Evolutionary conservation across 2,888 invertebrate genomes (phyloP).

Genomic region (Leptinotarsa juncta): DNA sequence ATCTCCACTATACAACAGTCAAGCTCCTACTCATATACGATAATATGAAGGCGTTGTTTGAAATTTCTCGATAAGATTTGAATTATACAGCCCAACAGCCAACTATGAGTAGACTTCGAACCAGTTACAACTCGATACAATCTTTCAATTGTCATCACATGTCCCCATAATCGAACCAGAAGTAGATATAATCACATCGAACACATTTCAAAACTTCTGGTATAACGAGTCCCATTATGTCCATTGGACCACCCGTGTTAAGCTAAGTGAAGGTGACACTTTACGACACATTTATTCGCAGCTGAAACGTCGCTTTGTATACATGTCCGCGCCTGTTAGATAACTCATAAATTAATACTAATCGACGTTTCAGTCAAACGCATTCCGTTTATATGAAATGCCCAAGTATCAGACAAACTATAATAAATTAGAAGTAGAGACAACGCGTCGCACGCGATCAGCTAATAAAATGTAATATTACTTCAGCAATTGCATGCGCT

Average conservation of each 20-base stretch:
- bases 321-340: constrained; percentile 7
- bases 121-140: no score
- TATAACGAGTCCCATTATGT: neutral
- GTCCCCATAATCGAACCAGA: no score
- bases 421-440: constrained; percentile 42
- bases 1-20: no score
- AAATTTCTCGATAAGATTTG: no score
- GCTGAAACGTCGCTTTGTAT: neutral
- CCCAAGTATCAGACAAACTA: constrained; percentile 42
- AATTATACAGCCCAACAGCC: no score
- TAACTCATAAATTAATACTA: constrained; percentile 32
- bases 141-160: no score
- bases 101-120: no score
- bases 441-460: constrained; percentile 46
- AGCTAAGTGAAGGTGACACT: neutral
- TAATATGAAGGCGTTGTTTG: no score
- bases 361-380: constrained; percentile 32
- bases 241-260: neutral
- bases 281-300: neutral
- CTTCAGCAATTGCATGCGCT: constrained; percentile 44
- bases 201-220: neutral
- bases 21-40: no score
- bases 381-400: constrained; percentile 37
- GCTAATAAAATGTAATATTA: constrained; percentile 50
- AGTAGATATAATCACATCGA: neutral